Base-by-base conservation (phyloP, 2,888 invertebrate species). In the Ophioninae sp. region DNA sequence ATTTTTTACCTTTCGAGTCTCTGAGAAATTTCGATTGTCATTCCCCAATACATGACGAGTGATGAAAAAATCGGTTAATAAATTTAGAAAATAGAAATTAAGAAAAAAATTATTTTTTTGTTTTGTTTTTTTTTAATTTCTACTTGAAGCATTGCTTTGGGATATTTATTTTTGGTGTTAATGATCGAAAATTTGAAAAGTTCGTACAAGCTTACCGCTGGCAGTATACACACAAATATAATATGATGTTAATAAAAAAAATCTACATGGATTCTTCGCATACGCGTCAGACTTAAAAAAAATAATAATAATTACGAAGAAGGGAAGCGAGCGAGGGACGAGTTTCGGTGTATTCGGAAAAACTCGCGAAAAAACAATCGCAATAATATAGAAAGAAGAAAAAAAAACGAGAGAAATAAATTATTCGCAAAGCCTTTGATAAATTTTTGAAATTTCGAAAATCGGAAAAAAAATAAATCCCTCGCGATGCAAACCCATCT, bases 221-320 rank as follows among this genome's bases (percentile, higher is more conserved):
- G 44, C 44, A 17, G 13, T 44, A 44, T 44, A 79, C 77, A 77
- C 67, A 77, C 67, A 13, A 9, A 13, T 44, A 44, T 44, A 44
- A 44, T 9, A 13, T 17, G 63, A 77, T 83, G 83, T 76, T 76
- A 83, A 83, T 83, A 80, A 83, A 80, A n/a, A n/a, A n/a, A n/a
- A n/a, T 79, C 79, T 83, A 73, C 69, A 83, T 77, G 77, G 80
- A 80, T 83, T 80, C 30, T 73, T 83, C 68, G 76, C 77, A 37
- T 77, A 77, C 69, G 80, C 83, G 74, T 83, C 69, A 81, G 65
- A 81, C 71, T 83, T 78, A 68, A 79, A 76, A 72, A 68, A 80
- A 69, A 77, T n/a, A 76, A 20, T 56, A 61, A 67, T 59, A 61
- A 30, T 59, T 58, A 68, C 73, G 82, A 44, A 71, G 71, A 78